phyloP scores from a whole-genome alignment of 2,888 invertebrate genomes.

The Chrysotoxum bicinctum region DNA sequence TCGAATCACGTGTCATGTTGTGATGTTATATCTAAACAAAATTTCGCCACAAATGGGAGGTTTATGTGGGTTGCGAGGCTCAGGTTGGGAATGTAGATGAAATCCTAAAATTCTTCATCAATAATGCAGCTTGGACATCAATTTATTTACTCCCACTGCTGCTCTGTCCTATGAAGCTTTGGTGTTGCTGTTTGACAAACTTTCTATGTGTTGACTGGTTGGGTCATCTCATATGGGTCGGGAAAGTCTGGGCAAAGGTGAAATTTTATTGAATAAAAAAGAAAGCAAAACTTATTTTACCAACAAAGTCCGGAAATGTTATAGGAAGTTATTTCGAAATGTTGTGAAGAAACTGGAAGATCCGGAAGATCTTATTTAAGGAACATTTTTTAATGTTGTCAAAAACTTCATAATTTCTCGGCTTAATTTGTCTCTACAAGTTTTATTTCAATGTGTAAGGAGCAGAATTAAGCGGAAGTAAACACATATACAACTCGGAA shows the following conservation, averaged over 20 bases:
- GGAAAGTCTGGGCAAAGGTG: background rate
- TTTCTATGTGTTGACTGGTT: background rate
- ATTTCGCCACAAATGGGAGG: background rate
- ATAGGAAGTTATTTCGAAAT: background rate
- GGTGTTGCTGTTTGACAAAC: background rate
- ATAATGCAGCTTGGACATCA: conserved; percentile 37
- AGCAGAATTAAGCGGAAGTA: too few species aligned
- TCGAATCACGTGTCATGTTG: conserved; percentile 65
- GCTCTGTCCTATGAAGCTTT: background rate
- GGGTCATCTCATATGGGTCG: background rate
- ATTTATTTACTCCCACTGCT: conserved; percentile 8
- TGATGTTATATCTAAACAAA: conserved; percentile 13
- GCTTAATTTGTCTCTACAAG: background rate
- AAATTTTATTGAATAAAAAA: background rate
- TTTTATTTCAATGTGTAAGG: background rate
- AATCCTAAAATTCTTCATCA: conserved; percentile 36
- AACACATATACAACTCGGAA: too few species aligned
- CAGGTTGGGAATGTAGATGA: conserved; percentile 9
- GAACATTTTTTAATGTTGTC: background rate
- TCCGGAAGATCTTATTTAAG: background rate
- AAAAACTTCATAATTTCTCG: background rate
- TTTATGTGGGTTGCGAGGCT: background rate
- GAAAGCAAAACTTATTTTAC: background rate
- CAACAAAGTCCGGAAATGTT: background rate
- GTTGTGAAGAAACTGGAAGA: background rate